A percentile compares a stretch with the other conserved stretches of the same genome.
Conservation (phyloP, 2,113 vertebrate genomes). For the Megalops atlanticus region DNA sequence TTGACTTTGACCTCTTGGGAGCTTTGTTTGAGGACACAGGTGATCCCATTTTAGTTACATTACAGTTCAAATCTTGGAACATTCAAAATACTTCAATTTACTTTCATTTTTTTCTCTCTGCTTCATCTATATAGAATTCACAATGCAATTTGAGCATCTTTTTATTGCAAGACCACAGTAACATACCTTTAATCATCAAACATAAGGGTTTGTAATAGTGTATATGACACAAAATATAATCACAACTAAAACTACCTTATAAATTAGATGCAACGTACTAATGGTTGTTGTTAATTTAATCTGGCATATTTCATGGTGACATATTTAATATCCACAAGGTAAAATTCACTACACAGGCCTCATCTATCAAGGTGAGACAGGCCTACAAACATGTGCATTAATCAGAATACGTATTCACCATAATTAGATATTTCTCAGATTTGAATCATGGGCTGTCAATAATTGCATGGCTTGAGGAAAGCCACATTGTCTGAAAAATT, state of each 20-base stretch:
- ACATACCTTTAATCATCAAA: not conserved
- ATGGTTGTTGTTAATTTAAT: not conserved
- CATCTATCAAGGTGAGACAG: not conserved
- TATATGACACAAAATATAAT: not conserved
- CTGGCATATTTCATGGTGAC: not conserved
- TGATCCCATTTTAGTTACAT: conserved; percentile 57
- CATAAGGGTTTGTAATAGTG: not conserved
- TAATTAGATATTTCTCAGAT: not conserved
- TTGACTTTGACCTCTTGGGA: conserved; percentile 69
- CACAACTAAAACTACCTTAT: not conserved
- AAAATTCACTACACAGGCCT: not conserved
- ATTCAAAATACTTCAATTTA: conserved; percentile 50
- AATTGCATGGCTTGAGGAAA: not conserved
- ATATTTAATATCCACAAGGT: not conserved
- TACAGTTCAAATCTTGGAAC: conserved; percentile 48
- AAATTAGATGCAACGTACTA: not conserved
- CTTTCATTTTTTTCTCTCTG: conserved; percentile 48
- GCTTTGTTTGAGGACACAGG: conserved; percentile 52
- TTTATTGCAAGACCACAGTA: not conserved
- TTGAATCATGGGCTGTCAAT: not conserved
- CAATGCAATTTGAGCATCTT: conserved; percentile 10
- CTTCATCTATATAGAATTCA: conserved; percentile 41
- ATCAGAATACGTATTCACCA: not conserved
- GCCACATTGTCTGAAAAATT: not conserved
- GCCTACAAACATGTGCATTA: not conserved